Evolutionary conservation across 2,888 invertebrate species (phyloP).

Genomic region (Andrena dorsata): DNA sequence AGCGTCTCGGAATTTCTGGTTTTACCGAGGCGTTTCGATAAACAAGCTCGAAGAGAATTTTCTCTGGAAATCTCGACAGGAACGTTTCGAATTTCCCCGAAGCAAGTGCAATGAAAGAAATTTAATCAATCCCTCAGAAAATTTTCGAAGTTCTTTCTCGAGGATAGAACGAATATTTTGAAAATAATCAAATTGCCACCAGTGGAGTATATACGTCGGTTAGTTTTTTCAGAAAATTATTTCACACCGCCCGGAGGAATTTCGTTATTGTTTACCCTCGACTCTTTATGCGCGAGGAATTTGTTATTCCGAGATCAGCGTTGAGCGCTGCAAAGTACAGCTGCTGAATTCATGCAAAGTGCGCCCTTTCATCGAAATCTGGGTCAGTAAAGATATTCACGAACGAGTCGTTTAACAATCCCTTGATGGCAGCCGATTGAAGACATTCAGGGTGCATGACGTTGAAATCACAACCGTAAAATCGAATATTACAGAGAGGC

Average conservation of each 20-base stretch:
- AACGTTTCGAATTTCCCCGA: neutral
- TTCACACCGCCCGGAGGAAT: neutral
- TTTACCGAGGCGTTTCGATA: no score
- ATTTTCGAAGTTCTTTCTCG: neutral
- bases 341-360: neutral
- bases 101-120: neutral
- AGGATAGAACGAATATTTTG: neutral
- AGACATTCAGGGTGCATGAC: conserved; percentile 14
- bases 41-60: neutral
- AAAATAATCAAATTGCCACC: neutral
- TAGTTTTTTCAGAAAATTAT: no score
- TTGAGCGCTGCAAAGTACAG: neutral
- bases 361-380: conserved; percentile 10
- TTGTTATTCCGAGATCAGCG: neutral
- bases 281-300: neutral
- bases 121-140: neutral
- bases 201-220: no score
- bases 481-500: conserved; percentile 26
- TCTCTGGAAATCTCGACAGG: neutral
- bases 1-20: no score
- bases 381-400: conserved; percentile 14
- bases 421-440: conserved; percentile 11
- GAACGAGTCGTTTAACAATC: conserved; percentile 30
- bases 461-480: neutral
- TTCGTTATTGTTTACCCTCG: neutral